Percentiles rank a stretch among this genome's conserved stretches.
phyloP scores from a whole-genome alignment of 2,888 invertebrate species.

The Anticlea derivata region DNA sequence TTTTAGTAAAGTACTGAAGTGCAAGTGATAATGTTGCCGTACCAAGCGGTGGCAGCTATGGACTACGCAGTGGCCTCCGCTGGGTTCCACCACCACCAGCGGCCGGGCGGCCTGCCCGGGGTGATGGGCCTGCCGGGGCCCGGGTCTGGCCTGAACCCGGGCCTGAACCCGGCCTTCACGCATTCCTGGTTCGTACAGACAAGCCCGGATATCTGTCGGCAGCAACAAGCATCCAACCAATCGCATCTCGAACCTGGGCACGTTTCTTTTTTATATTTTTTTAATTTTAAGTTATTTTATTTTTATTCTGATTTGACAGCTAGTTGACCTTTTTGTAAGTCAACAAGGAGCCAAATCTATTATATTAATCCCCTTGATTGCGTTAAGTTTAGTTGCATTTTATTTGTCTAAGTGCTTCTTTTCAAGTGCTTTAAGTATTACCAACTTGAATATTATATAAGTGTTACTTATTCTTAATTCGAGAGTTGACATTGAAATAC shows the following conservation, averaged over 20 bases:
- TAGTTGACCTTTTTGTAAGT: constrained; percentile 37
- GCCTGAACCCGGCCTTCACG: constrained; percentile 90
- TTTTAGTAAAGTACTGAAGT: constrained; percentile 39
- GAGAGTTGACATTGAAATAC: constrained; percentile 42
- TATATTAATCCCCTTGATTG: constrained; percentile 26
- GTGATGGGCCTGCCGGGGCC: constrained; percentile 84
- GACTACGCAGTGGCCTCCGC: constrained; percentile 88
- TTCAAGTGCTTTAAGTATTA: constrained; percentile 49
- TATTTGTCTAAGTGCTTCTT: constrained; percentile 48
- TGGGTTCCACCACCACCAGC: constrained; percentile 80
- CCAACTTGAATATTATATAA: constrained; percentile 40
- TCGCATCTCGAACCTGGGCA: constrained; percentile 97
- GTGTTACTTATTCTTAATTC: constrained; percentile 30
- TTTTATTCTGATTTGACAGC: constrained; percentile 36
- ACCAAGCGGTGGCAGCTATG: constrained; percentile 95
- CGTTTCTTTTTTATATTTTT: constrained; percentile 86
- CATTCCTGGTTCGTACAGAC: constrained; percentile 97
- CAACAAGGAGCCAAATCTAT: constrained; percentile 38
- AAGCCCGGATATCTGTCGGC: constrained; percentile 95
- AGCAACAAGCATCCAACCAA: constrained; percentile 89
- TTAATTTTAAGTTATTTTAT: constrained; percentile 64
- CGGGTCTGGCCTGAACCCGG: constrained; percentile 76
- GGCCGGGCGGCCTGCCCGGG: constrained; percentile 79
- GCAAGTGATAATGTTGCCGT: constrained; percentile 89
- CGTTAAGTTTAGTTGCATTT: constrained; percentile 33